Evolutionary conservation across 2,113 vertebrate species (phyloP), one percentile per base, ranked within the genome.

Genomic region (Chitala chitala): DNA sequence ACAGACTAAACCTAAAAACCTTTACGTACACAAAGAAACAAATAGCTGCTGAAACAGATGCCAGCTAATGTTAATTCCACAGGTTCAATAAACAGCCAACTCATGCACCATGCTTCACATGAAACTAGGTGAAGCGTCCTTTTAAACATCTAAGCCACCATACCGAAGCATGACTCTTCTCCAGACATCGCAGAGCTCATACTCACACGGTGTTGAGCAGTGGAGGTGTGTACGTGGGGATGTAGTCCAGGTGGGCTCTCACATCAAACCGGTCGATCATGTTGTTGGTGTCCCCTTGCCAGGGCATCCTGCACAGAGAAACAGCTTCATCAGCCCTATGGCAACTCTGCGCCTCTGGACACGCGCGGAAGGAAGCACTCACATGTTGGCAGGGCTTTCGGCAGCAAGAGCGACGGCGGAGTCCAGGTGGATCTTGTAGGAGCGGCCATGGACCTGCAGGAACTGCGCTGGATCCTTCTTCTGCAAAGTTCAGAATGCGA

Each of bases 231-330:
- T 94, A 98, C 73, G 91, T 91, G 0, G 95, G 95, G 79, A 98
- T 95, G 82, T 96, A 93, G 75, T 98, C 96, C 83, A 98, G 84
- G 73, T 98, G 96, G 1, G 96, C 96, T 0, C 96, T 90, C 0
- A 98, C 96, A 22, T 98, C 96, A 36, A 98, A 98, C 12, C 96
- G 90, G 84, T 98, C 96, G 3, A 98, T 98, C 96, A 96, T 98
- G 85, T 96, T 96, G 89, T 94, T 98, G 48, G 93, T 90, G 55
- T 98, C 96, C 1, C 96, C 96, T 77, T 96, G 96, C 96, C 96
- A 98, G 0, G 96, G 96, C 96, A 98, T 98, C 96, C 96, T 98
- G 48, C 26, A 51, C 5, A 78, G 31, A 81, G 58, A 48, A 58
- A 40, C 33, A 63, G 38, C 2, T n/a, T n/a, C n/a, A n/a, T n/a